These are phyloP conservation scores for Conomelus anceps DNA, from an alignment of 2,888 invertebrate species.

Conservation along the genomic window DNA sequence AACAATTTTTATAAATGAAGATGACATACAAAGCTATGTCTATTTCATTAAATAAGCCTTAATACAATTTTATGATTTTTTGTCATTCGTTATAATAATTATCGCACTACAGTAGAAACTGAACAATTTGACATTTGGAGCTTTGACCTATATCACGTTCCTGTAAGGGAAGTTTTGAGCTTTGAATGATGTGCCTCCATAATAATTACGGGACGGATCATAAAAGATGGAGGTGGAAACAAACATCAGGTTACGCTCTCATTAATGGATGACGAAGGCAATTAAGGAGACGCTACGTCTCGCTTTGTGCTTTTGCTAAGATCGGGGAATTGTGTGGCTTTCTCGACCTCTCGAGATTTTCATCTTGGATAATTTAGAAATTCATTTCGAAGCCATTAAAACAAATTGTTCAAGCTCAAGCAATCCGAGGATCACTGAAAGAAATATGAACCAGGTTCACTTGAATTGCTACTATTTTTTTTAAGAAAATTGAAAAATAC, in stretches of 20 bases:
- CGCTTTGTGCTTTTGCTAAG: not conserved
- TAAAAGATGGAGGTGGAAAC: not conserved
- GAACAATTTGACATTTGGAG: too few relatives aligned
- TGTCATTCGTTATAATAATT: too few relatives aligned
- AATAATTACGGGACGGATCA: not conserved
- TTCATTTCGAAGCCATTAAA: not conserved
- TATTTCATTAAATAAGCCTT: too few relatives aligned
- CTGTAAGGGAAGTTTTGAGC: not conserved
- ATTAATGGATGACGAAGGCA: not conserved
- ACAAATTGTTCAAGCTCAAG: not conserved
- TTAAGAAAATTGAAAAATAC: too few relatives aligned
- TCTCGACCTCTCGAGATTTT: not conserved
- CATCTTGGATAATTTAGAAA: not conserved
- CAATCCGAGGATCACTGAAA: not conserved
- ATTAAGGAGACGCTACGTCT: not conserved
- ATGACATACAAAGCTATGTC: too few relatives aligned
- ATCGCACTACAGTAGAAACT: too few relatives aligned
- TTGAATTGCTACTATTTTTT: not conserved
- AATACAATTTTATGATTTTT: too few relatives aligned
- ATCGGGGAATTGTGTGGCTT: not conserved
- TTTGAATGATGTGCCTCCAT: not conserved
- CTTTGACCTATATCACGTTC: not conserved
- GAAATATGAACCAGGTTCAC: not conserved
- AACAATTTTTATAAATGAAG: too few relatives aligned
- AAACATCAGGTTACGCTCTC: not conserved